Conservation (phyloP, 2,888 invertebrate species). For the Ectemnius continuus region DNA sequence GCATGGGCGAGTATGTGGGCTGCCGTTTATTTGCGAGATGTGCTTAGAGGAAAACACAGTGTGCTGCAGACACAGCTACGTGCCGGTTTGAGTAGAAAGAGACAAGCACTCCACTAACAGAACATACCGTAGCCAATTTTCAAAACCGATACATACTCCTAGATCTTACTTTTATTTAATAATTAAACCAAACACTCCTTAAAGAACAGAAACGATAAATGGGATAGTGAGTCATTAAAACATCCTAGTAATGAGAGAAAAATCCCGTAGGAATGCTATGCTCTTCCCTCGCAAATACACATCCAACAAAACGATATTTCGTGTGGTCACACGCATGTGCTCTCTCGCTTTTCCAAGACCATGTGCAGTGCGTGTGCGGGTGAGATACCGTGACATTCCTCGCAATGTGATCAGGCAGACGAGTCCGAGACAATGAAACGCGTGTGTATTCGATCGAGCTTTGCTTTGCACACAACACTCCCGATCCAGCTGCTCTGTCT, state of each 20-base stretch:
- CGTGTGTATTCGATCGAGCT: conserved; percentile 20
- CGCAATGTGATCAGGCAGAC: conserved; percentile 44
- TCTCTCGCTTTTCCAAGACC: conserved; percentile 46
- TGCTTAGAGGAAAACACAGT: conserved; percentile 1
- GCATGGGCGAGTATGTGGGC: conserved; percentile 14
- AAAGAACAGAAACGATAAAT: too few relatives aligned
- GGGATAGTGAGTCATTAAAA: too few relatives aligned
- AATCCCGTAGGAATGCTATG: conserved; percentile 7
- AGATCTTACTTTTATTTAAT: too few relatives aligned
- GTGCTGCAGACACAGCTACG: conserved; percentile 29
- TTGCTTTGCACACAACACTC: not conserved
- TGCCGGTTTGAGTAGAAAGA: conserved; percentile 22
- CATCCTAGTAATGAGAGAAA: too few relatives aligned
- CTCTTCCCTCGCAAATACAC: conserved; percentile 30
- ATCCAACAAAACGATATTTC: conserved; percentile 4
- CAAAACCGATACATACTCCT: too few relatives aligned
- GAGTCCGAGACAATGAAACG: conserved; percentile 11
- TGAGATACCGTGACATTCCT: conserved; percentile 32
- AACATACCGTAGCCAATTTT: not conserved
- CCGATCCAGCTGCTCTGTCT: conserved; percentile 4
- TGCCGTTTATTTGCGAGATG: conserved; percentile 27
- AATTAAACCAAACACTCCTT: too few relatives aligned
- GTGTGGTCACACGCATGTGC: conserved; percentile 37
- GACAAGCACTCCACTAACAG: conserved; percentile 1
- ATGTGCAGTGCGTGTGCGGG: conserved; percentile 50